phyloP scores from a whole-genome alignment of 2,888 invertebrate genomes.

The Argyra leucocephala region DNA sequence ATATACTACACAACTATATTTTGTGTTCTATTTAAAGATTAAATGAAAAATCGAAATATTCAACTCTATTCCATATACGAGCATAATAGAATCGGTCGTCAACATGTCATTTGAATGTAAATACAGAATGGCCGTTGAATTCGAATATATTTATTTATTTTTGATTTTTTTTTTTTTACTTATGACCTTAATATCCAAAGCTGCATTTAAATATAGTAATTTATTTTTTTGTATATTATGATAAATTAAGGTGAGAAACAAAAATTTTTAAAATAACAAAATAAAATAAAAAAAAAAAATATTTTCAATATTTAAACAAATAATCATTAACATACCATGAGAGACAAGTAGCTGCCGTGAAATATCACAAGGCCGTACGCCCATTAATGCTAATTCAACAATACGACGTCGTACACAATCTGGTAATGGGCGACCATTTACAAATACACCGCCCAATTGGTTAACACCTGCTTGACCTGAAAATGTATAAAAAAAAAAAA shows the following conservation, averaged over 20 bases:
- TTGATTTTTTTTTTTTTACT: no score
- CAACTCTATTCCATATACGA: no score
- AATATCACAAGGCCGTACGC: conserved; percentile 93
- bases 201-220: no score
- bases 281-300: conserved; percentile 10
- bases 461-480: conserved; percentile 94
- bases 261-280: not conserved
- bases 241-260: not conserved
- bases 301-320: not conserved
- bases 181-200: no score
- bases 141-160: no score
- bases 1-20: no score
- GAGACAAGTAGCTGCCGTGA: conserved; percentile 90
- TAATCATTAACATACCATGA: conserved; percentile 50
- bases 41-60: no score
- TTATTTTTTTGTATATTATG: no score
- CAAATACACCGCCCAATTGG: conserved; percentile 93
- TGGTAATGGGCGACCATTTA: conserved; percentile 93
- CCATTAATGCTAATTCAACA: conserved; percentile 87
- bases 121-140: no score
- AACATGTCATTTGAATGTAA: no score
- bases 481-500: conserved; percentile 13
- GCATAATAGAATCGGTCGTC: no score
- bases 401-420: conserved; percentile 88
- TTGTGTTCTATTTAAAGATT: no score